Percentiles rank a stretch among this genome's conserved stretches.
Conservation (phyloP, 1,140 invertebrate species). For the Aphelenchoides besseyi region DNA sequence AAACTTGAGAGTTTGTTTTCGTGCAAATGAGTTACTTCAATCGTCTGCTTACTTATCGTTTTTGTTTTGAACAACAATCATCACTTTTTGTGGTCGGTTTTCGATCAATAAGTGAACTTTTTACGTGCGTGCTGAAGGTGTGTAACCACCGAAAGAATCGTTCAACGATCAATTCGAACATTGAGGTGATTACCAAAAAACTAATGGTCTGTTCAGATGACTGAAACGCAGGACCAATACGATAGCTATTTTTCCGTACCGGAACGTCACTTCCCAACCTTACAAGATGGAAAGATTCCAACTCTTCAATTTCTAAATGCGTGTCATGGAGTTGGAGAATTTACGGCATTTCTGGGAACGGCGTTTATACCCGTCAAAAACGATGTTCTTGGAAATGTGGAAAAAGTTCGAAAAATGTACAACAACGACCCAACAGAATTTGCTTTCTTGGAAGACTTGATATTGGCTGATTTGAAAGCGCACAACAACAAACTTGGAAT, state of each 20-base stretch:
- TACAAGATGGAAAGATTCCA: conserved; percentile 38
- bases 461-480: conserved; percentile 41
- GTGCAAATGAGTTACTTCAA: too few species aligned
- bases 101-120: too few species aligned
- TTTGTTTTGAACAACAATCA: too few species aligned
- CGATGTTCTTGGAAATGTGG: conserved; percentile 48
- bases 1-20: too few species aligned
- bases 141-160: too few species aligned
- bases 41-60: too few species aligned
- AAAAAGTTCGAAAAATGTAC: conserved; percentile 41
- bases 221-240: too few species aligned
- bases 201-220: too few species aligned
- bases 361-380: conserved; percentile 50
- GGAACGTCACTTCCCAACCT: conserved; percentile 45
- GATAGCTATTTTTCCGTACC: conserved; percentile 45
- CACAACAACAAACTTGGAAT: conserved; percentile 41
- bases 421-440: conserved; percentile 31
- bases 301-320: conserved; percentile 48
- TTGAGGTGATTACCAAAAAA: too few species aligned
- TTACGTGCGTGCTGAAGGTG: too few species aligned
- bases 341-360: conserved; percentile 46
- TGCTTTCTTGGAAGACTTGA: conserved; percentile 35
- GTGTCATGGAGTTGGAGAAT: conserved; percentile 51
- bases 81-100: too few species aligned
- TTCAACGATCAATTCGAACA: too few species aligned